A percentile compares a stretch with the other conserved stretches of the same genome.
Conservation (phyloP, 1,140 invertebrate species). For the Cydia fagiglandana region DNA sequence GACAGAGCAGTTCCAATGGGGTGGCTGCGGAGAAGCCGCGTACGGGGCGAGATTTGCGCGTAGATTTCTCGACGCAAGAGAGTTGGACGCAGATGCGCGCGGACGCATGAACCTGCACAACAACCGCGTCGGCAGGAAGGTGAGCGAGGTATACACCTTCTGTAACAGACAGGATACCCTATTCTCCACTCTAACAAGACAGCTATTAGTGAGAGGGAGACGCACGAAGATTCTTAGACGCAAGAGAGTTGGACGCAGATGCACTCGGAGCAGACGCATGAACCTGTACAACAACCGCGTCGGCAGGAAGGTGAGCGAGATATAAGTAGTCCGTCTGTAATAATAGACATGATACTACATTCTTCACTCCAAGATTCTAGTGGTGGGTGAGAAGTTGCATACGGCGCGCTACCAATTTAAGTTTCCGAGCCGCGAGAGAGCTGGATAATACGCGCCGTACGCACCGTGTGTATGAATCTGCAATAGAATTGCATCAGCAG, state of each 20-base stretch:
- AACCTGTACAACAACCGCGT: slow-evolving; percentile 97
- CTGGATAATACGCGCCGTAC: too few relatives aligned
- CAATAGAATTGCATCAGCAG: too few relatives aligned
- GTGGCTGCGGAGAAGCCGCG: slow-evolving; percentile 90
- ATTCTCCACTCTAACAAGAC: slow-evolving; percentile 85
- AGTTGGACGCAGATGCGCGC: slow-evolving; percentile 90
- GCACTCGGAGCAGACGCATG: slow-evolving; percentile 91
- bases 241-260: slow-evolving; percentile 80
- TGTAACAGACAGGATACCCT: slow-evolving; percentile 55
- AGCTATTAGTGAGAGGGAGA: too few relatives aligned
- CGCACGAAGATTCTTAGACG: slow-evolving; percentile 79
- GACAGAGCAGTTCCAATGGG: slow-evolving; percentile 82
- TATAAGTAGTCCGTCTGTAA: too few relatives aligned
- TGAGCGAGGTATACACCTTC: slow-evolving; percentile 73
- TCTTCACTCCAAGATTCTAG: slow-evolving; percentile 74
- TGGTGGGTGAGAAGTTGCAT: too few relatives aligned
- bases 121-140: slow-evolving; percentile 95
- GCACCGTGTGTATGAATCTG: too few relatives aligned
- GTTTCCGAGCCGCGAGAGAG: too few relatives aligned
- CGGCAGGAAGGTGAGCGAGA: slow-evolving; percentile 89
- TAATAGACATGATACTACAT: neutral
- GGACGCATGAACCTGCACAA: slow-evolving; percentile 98
- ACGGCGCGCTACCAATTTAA: too few relatives aligned
- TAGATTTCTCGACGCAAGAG: slow-evolving; percentile 90
- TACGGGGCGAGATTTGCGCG: slow-evolving; percentile 89